Base-by-base conservation (phyloP, 2,797 vertebrate species). In the Hypotaenidia philippensis region DNA sequence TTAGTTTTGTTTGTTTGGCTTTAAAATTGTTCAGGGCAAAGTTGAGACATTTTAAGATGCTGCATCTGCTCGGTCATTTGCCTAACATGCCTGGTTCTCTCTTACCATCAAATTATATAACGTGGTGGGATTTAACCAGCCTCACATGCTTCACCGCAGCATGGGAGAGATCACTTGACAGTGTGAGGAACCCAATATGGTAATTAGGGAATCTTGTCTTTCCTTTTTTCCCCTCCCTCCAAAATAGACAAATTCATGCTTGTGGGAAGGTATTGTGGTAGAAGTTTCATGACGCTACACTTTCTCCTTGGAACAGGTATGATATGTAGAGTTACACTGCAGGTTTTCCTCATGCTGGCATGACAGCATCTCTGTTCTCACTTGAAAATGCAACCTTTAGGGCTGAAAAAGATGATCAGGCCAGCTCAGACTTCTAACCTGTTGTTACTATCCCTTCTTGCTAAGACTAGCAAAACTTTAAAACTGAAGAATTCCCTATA, bases 311-410 rank as follows among this genome's bases (percentile, higher is more conserved):
- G 1, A 36, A 75, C 21, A 69, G 34, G 31, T 34, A 64, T 44
- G 5, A 2, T 19, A 7, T 1, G 0, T 23, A 3, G 0, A 2
- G 69, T 61, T 27, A 27, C 29, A 1, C 68, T 10, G 44, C 41
- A 15, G 15, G 3, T 34, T 47, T 69, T 63, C 34, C 9, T 88
- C n/a, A 2, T 25, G n/a, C 69, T 78, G 38, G 3, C 0, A 0
- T 84, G 57, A 69, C 79, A 75, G 50, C 64, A 61, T 85, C 77
- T 72, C 47, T 2, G 0, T 74, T 70, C 56, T 74, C 19, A 34
- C 0, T 0, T 21, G 64, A 38, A 38, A 86, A 36, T 49, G 9
- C n/a, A 76, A 8, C 63, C 8, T 88, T 38, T 50, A 60, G 66
- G 50, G 63, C 34, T 90, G 47, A 56, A 65, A 87, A 76, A 45